Base-by-base conservation (phyloP, 2,113 vertebrate species). In the Brienomyrus brachyistius region DNA sequence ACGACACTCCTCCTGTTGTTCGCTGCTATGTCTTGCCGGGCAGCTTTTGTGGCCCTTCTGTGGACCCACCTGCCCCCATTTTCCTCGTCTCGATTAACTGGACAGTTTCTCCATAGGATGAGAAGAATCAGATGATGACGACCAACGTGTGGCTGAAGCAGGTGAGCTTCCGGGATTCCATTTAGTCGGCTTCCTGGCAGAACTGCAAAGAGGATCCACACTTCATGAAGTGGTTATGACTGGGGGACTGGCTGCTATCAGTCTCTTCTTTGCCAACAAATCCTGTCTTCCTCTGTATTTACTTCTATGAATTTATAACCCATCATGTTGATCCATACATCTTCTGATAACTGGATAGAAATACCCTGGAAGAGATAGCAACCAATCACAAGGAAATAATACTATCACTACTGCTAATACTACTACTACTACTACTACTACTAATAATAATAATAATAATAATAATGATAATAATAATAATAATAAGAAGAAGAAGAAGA, bases 81-180 rank as follows among this genome's bases (percentile, higher is more conserved):
- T 48, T 15, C 3, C 48, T 54, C 51, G n/a, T 35, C 27, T 7
- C 3, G 4, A 35, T 19, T 87, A 87, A 87, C 51, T 40, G 10
- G 7, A 3, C 51, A 11, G 0, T 89, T 89, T 90, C 74, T 47
- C 85, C 50, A 0, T 92, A 97, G 97, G 97, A 97, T 88, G 97
- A 97, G 90, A 97, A 97, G 95, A 97, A 97, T 91, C 97, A 97
- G 21, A 97, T 97, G 97, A 97, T 97, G 97, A 97, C 97, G 48
- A 97, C 96, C 0, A 97, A 97, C 0, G 96, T 97, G 17, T 97
- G 97, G 97, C 94, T 97, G 47, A 97, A 97, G 91, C 97, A 97
- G 96, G 97, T 97, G 77, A 92, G 93, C 85, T 11, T 27, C 27
- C 17, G 17, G 31, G 21, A 54, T 19, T 87, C 48, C 50, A 35